Evolutionary conservation across 92 coral and sea anemone species (phyloP), one percentile per base, ranked within the genome.

Genomic region (Hydrozoanthus gracilis): DNA sequence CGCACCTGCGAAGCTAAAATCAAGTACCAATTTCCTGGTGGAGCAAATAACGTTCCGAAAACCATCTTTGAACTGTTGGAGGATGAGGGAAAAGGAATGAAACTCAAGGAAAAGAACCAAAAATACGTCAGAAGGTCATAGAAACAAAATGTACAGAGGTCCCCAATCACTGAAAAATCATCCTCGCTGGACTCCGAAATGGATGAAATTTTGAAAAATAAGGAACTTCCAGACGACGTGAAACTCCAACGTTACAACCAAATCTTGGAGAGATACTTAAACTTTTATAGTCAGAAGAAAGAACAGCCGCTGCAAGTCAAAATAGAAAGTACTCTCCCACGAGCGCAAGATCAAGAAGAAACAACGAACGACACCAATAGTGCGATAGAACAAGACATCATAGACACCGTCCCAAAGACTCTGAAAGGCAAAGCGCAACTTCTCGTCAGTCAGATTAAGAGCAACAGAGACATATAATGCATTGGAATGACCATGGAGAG

Each of bases 231-330:
- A 67, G 72, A 67, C 45, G 72, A 67, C 39, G 45, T 67, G 7
- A 67, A 67, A 67, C 72, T 67, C 45, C 72, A 67, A 67, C 72
- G 44, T 67, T 67, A 67, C 72, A 67, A 67, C 72, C 72, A 67
- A 67, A 67, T 67, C 72, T 67, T 67, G 72, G 44, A 67, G 72
- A 67, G 72, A 20, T 67, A 67, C 72, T 67, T 52, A 20, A 67
- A 67, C 39, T 67, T 67, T 67, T 67, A 67, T 20, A 67, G 72
- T 67, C 46, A 67, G 72, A 67, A 16, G 72, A 67, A 67, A n/a
- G 72, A 67, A n/a, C 72, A 67, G n/a, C 72, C 72, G 11, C 72
- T 67, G 0, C 72, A 67, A 67, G 8, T 67, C 8, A 67, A 67
- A 67, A 12, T 67, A 67, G 72, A 67, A 67, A 67, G 72, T 27